These are phyloP conservation scores for Drosophila persimilis DNA, from an alignment of 1,140 invertebrate genomes.

Conservation along the genomic window DNA sequence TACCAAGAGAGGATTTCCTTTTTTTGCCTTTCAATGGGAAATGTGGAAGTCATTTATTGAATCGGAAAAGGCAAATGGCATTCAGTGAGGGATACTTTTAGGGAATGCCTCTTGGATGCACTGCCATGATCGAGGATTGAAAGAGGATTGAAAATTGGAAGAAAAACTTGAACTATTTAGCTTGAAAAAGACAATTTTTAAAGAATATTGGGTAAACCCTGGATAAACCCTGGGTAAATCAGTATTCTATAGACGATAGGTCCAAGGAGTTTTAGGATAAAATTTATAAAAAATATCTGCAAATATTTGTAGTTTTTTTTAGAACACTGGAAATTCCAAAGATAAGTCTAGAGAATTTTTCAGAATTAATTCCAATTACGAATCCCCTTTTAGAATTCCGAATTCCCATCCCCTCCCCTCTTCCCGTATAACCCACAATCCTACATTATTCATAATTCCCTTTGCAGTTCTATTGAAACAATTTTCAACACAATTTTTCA, in stretches of 20 bases:
- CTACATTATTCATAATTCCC: conserved; percentile 24
- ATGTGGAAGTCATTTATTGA: conserved; percentile 28
- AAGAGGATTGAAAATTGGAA: too few relatives aligned
- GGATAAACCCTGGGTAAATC: too few relatives aligned
- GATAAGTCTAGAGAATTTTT: too few relatives aligned
- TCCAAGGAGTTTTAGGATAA: too few relatives aligned
- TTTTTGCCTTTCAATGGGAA: not conserved
- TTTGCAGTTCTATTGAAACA: conserved; percentile 9
- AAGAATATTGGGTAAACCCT: too few relatives aligned
- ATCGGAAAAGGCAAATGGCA: conserved; percentile 14
- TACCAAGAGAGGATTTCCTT: conserved; percentile 1
- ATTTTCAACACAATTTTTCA: conserved; percentile 52
- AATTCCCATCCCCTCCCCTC: conserved; percentile 8
- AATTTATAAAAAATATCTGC: too few relatives aligned
- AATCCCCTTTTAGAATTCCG: conserved; percentile 3
- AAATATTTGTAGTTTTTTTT: too few relatives aligned
- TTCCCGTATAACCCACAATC: not conserved
- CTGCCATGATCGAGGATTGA: not conserved
- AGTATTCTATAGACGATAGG: too few relatives aligned
- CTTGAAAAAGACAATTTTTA: too few relatives aligned
- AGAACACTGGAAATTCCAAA: too few relatives aligned
- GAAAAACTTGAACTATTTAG: too few relatives aligned
- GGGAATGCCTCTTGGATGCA: not conserved
- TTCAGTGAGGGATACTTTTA: not conserved
- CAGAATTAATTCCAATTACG: too few relatives aligned